Evolutionary conservation across 2,888 invertebrate genomes (phyloP).

Genomic region (Mamestra brassicae): DNA sequence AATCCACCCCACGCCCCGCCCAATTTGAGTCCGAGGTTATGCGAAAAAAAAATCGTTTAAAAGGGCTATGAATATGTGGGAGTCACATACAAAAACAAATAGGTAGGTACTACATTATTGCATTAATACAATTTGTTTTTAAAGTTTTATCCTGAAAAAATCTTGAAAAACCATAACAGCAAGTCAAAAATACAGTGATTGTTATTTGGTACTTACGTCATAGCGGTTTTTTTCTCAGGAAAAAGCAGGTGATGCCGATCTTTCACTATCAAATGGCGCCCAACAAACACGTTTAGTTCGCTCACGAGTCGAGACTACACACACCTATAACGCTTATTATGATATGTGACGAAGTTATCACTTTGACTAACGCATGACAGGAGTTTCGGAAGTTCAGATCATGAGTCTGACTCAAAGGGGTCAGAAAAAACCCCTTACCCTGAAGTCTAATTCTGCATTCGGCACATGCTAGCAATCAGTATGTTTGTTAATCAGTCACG

Average conservation of each 20-base stretch:
- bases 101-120: too few relatives aligned
- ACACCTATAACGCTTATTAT: background rate
- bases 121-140: too few relatives aligned
- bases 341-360: slow-evolving; percentile 7
- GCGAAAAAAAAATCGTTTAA: background rate
- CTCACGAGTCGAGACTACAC: background rate
- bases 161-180: background rate
- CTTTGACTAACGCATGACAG: background rate
- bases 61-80: background rate
- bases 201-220: background rate
- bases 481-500: too few relatives aligned
- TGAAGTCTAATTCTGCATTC: too few relatives aligned
- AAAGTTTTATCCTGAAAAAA: too few relatives aligned
- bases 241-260: background rate
- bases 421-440: slow-evolving; percentile 8
- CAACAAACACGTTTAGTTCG: background rate
- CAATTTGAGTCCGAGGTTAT: too few relatives aligned
- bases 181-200: background rate
- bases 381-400: background rate
- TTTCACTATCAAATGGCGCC: background rate
- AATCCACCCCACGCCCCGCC: too few relatives aligned
- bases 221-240: background rate
- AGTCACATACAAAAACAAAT: background rate
- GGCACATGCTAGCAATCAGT: too few relatives aligned
- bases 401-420: slow-evolving; percentile 3